Percentiles rank a stretch among this genome's conserved stretches.
Conservation (phyloP, 2,113 vertebrate species). For the Chloroceryle aenea region DNA sequence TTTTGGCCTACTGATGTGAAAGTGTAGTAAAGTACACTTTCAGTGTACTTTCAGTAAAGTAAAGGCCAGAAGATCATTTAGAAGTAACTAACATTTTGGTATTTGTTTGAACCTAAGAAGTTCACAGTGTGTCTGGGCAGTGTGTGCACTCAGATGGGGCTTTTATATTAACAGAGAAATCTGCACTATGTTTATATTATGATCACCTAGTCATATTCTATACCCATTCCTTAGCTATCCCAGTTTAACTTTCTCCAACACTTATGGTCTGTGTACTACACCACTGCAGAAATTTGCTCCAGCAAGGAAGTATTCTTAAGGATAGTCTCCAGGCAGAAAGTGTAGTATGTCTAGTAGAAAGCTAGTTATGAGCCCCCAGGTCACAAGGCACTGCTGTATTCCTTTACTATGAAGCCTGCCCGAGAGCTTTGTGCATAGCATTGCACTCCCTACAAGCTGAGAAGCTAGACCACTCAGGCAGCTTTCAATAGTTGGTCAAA, state of each 20-base stretch:
- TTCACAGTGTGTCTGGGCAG: background rate
- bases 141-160: fast-evolving
- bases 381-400: background rate
- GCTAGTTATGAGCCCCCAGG: background rate
- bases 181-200: background rate
- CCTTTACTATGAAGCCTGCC: background rate
- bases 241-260: background rate
- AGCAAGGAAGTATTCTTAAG: background rate
- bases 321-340: background rate
- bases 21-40: too few relatives aligned
- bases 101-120: background rate
- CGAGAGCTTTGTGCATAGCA: background rate
- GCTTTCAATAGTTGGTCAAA: background rate
- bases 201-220: background rate
- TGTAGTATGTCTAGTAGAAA: fast-evolving
- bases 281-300: background rate
- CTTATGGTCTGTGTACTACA: background rate
- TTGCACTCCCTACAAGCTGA: background rate
- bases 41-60: too few relatives aligned
- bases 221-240: background rate
- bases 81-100: background rate
- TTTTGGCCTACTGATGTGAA: background rate
- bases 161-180: background rate
- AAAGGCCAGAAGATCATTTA: background rate
- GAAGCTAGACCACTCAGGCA: background rate